A percentile compares a stretch with the other conserved stretches of the same genome.
Evolutionary conservation across 2,797 vertebrate species (phyloP).

Genomic region (Epinephelus malabaricus): DNA sequence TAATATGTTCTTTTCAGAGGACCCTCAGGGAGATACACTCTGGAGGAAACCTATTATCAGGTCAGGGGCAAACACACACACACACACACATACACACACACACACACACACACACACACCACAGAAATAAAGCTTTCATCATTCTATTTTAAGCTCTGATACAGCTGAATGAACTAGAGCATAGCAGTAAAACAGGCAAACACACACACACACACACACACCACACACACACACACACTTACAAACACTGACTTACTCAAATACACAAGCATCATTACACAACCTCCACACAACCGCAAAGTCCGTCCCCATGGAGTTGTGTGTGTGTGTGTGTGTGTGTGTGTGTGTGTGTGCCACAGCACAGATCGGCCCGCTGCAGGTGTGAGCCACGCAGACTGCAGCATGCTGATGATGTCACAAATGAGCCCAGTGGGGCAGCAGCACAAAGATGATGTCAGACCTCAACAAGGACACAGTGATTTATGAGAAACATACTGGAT

Average conservation of each 20-base stretch:
- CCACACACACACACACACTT: slow-evolving; percentile 4
- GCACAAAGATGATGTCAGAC: slow-evolving; percentile 17
- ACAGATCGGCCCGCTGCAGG: slow-evolving; percentile 48
- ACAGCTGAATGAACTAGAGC: slow-evolving; percentile 63
- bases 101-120: slow-evolving; percentile 27
- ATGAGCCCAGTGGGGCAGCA: not conserved
- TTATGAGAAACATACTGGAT: no score
- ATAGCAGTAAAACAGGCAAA: slow-evolving; percentile 34
- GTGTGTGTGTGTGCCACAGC: slow-evolving; percentile 15
- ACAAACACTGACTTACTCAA: not conserved
- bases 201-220: slow-evolving; percentile 26
- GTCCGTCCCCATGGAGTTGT: slow-evolving; percentile 13
- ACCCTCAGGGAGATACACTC: slow-evolving; percentile 54
- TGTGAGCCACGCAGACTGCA: slow-evolving; percentile 13
- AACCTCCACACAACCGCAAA: not conserved
- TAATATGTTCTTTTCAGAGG: slow-evolving; percentile 37
- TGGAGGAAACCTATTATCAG: slow-evolving; percentile 64
- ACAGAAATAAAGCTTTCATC: slow-evolving; percentile 36
- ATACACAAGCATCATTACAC: slow-evolving; percentile 12
- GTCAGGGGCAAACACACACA: slow-evolving; percentile 49
- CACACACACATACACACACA: slow-evolving; percentile 27
- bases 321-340: slow-evolving; percentile 1
- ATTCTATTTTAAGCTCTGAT: slow-evolving; percentile 60
- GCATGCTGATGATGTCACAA: slow-evolving; percentile 33
- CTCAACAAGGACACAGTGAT: no score